A percentile compares a stretch with the other conserved stretches of the same genome.
These are phyloP conservation scores for Barnardius zonarius DNA, from an alignment of 2,113 vertebrate genomes.

Conservation along the genomic window DNA sequence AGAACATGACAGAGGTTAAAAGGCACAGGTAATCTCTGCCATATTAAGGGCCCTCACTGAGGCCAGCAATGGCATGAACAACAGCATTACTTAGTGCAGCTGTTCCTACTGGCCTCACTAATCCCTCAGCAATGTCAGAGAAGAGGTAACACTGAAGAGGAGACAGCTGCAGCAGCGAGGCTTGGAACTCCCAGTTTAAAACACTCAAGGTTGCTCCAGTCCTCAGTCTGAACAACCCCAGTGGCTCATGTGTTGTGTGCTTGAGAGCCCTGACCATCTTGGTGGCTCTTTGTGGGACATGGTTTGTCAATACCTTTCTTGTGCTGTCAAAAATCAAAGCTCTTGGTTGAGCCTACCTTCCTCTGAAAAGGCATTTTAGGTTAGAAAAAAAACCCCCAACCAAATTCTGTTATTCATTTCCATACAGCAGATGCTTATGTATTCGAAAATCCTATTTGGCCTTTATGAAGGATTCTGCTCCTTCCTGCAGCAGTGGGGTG, in stretches of 20 bases:
- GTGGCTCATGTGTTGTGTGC: accelerated
- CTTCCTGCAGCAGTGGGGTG: background rate
- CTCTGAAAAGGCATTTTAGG: background rate
- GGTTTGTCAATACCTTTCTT: background rate
- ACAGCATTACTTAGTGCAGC: background rate
- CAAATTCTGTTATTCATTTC: background rate
- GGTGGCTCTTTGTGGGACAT: background rate
- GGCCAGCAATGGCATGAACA: background rate
- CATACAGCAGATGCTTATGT: background rate
- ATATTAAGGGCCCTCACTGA: background rate
- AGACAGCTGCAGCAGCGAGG: background rate
- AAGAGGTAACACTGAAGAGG: background rate
- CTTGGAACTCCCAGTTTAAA: background rate
- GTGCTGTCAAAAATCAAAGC: background rate
- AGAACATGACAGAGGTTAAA: background rate
- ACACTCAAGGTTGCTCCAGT: background rate
- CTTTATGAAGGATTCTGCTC: background rate
- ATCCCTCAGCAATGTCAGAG: background rate
- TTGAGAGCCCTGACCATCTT: background rate
- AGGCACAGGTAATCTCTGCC: background rate
- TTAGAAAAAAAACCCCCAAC: background rate
- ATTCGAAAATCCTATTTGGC: background rate
- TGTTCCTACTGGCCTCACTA: background rate
- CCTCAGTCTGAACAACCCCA: background rate
- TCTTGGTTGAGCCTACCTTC: background rate